Evolutionary conservation across 2,888 invertebrate genomes (phyloP), one percentile per base, ranked within the genome.

Genomic region (Microctonus hyperodae): DNA sequence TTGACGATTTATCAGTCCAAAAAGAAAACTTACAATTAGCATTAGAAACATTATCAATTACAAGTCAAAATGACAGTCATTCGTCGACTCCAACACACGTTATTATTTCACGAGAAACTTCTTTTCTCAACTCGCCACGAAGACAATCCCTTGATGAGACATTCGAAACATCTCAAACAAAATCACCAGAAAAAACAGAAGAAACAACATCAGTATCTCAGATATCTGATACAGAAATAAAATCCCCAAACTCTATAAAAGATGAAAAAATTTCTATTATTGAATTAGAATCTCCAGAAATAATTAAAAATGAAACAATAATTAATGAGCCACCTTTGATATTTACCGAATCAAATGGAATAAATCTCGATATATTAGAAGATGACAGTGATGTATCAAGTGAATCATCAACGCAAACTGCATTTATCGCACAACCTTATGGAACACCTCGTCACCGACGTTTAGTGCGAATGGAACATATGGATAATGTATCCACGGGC

Each of bases 401-500:
- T 70, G 82, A 83, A 68, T 72, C 81, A 69, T 82, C 83, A 4
- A 76, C 77, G 66, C 80, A 80, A 70, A 83, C 83, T 16, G 79
- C 79, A 70, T 66, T 83, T 62, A 77, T 76, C 31, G 76, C 76
- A 5, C 71, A 74, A 59, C 81, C 82, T 2, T 80, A 82, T 62
- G 77, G 78, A 33, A 80, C 80, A 4, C 80, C 80, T 23, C 75
- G 80, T 4, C 78, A 79, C 67, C 73, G 75, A 20, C 61, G 69
- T 16, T 70, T 64, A 16, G 56, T 69, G 35, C 60, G 65, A 62
- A 56, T 66, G 33, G 57, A 58, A 10, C 44, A 59, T 7, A 16
- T 58, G 1, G 37, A 67, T 44, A 44, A 44, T 44, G 2, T 44
- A 20, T 44, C 44, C 37, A 33, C 50, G 33, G 58, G 48, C 35